Base-by-base conservation (phyloP, 2,888 invertebrate genomes). In the Prionchulus punctatus region DNA sequence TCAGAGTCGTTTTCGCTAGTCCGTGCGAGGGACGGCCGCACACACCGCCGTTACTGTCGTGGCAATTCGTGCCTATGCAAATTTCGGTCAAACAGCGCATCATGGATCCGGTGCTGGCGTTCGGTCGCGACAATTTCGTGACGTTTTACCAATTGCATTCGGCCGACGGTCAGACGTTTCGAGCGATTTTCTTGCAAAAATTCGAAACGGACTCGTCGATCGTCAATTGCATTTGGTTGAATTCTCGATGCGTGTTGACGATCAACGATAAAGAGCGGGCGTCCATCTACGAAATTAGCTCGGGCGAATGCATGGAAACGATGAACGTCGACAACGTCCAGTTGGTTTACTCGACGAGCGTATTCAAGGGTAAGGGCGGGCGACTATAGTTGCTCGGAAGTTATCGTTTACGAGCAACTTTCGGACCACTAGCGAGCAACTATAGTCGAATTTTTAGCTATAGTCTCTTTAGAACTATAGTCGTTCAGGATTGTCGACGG, bases 61-160 rank as follows among this genome's bases (percentile, higher is more conserved):
- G 94, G 94, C 90, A 87, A 73, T 80, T 86, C 73, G 86, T 87
- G 21, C 79, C 86, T 12, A 84, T 87, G 61, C 85, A 86, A 68
- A 80, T 83, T 50, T 79, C 31, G n/a, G 54, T 15, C 7, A 28
- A 55, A 18, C n/a, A 25, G n/a, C 60, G 70, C 57, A 69, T 82
- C 15, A 78, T 84, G 54, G 86, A 86, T 70, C 88, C 90, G 18
- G 84, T 92, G 7, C 76, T 94, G 56, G 86, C 91, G 0, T 86
- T 90, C 70, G 92, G 85, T 0, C 79, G 94, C 52, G 85, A 87
- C 53, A 81, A 79, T 62, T 81, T 81, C 49, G 75, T 96, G 53
- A 84, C 85, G 71, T 92, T 91, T 77, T 85, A 87, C 66, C 84
- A 89, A 72, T 82, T 77, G 56, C 58, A 60, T 31, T 49, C 54